Evolutionary conservation across 1,140 invertebrate genomes (phyloP).

Genomic region (Tetramorium parvispinum): DNA sequence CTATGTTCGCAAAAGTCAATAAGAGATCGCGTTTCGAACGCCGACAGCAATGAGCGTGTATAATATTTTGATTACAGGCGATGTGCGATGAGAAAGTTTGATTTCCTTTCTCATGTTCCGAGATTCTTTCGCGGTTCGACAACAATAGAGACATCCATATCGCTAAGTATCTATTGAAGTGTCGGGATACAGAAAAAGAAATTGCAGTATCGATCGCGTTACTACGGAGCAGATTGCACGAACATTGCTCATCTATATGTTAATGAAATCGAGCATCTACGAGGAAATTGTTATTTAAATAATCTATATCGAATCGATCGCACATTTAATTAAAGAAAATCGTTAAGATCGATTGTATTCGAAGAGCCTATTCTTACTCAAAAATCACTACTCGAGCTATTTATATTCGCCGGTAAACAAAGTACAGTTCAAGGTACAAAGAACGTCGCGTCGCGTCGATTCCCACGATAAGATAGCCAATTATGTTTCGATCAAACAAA

Average conservation of each 20-base stretch:
- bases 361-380: not conserved
- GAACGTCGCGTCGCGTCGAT: not conserved
- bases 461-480: not conserved
- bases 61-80: constrained; percentile 65
- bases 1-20: constrained; percentile 14
- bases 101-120: constrained; percentile 62
- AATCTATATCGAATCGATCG: not conserved
- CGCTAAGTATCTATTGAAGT: constrained; percentile 3
- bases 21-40: constrained; percentile 49
- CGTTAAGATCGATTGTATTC: not conserved
- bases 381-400: not conserved
- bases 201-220: constrained; percentile 12
- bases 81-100: constrained; percentile 61
- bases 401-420: not conserved
- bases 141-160: constrained; percentile 43
- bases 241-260: constrained; percentile 5
- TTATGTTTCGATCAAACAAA: not conserved
- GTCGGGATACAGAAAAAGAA: not conserved
- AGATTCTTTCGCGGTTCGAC: constrained; percentile 11
- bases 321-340: not conserved
- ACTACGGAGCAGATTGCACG: not conserved
- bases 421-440: not conserved
- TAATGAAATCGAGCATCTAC: not conserved
- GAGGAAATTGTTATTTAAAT: not conserved
- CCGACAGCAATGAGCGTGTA: constrained; percentile 34